phyloP scores from a whole-genome alignment of 2,113 vertebrate species.

The Hippocampus abdominalis region DNA sequence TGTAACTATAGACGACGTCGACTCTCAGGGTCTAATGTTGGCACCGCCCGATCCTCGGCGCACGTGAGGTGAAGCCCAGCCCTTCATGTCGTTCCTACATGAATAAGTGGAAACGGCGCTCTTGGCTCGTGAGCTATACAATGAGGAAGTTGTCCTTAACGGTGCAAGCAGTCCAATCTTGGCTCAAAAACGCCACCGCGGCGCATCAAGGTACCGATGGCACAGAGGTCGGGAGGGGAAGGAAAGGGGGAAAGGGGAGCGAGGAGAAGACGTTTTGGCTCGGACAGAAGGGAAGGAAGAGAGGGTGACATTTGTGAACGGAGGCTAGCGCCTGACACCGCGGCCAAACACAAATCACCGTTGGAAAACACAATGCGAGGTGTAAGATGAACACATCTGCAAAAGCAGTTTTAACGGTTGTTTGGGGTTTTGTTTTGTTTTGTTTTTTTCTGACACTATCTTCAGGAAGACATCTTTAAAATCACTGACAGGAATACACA shows the following conservation, averaged over 20 bases:
- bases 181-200: slow-evolving; percentile 17
- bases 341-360: slow-evolving; percentile 30
- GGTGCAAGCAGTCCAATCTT: slow-evolving; percentile 10
- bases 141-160: slow-evolving; percentile 38
- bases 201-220: neutral
- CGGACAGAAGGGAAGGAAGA: slow-evolving; percentile 39
- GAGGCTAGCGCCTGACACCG: slow-evolving; percentile 23
- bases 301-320: slow-evolving; percentile 22
- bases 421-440: neutral
- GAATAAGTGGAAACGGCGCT: slow-evolving; percentile 58
- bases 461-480: neutral
- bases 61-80: slow-evolving; percentile 20
- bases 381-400: slow-evolving; percentile 21
- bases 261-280: slow-evolving; percentile 51
- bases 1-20: neutral
- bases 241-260: slow-evolving; percentile 50
- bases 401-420: slow-evolving; percentile 13
- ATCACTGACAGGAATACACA: neutral
- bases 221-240: slow-evolving; percentile 45
- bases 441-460: neutral
- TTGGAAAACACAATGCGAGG: slow-evolving; percentile 34
- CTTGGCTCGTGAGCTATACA: slow-evolving; percentile 37
- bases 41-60: slow-evolving; percentile 26
- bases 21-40: slow-evolving; percentile 26
- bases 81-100: slow-evolving; percentile 31